Conservation (phyloP, 2,113 vertebrate genomes). For the Lophochroa leadbeateri region DNA sequence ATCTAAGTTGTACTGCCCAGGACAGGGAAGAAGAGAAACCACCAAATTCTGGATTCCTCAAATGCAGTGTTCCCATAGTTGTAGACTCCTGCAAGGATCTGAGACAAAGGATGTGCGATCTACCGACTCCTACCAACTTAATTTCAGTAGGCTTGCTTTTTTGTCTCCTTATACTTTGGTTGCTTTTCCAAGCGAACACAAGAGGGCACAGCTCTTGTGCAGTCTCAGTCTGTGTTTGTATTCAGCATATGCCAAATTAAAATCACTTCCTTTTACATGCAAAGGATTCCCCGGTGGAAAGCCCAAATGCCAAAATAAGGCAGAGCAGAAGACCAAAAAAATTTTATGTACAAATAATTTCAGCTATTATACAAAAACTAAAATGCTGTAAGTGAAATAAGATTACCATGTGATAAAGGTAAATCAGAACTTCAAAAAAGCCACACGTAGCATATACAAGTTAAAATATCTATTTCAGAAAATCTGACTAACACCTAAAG, state of each 20-base stretch:
- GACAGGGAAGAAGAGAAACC: background rate
- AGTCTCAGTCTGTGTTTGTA: background rate
- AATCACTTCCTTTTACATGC: background rate
- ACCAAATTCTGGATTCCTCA: background rate
- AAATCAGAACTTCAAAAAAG: background rate
- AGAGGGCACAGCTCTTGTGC: constrained; percentile 64
- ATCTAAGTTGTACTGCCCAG: background rate
- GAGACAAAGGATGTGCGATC: background rate
- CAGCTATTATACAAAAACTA: background rate
- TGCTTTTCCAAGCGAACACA: constrained; percentile 61
- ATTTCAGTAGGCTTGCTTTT: background rate
- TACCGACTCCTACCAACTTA: background rate
- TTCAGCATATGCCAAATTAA: background rate
- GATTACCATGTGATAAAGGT: background rate
- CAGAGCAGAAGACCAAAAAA: background rate
- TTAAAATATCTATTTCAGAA: background rate
- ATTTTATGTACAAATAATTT: background rate
- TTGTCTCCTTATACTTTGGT: background rate
- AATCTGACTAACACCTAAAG: background rate
- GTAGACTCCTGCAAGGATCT: background rate
- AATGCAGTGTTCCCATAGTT: background rate
- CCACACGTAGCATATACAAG: background rate
- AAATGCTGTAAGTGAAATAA: background rate
- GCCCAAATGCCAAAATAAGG: background rate
- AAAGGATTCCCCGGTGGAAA: background rate